Percentiles rank a stretch among this genome's conserved stretches.
phyloP scores from a whole-genome alignment of 2,888 invertebrate genomes.

The Rhamphomyia laevipes region DNA sequence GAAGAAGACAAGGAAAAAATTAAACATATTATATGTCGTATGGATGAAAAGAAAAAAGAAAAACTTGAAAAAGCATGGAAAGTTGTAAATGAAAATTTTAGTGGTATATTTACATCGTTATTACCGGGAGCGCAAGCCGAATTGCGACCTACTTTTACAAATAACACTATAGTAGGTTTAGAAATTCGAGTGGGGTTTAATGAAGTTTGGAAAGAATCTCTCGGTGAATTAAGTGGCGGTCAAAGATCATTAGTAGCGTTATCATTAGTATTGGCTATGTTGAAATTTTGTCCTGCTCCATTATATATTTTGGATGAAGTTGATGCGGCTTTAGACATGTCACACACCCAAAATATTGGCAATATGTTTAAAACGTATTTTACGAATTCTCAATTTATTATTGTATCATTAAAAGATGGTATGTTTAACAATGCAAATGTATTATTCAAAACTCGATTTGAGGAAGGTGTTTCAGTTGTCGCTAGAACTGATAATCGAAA shows the following conservation, averaged over 20 bases:
- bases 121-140: conserved; percentile 84
- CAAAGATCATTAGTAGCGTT: conserved; percentile 93
- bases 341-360: conserved; percentile 98
- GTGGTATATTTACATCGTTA: conserved; percentile 83
- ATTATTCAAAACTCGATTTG: conserved; percentile 84
- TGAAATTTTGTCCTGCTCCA: conserved; percentile 95
- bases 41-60: conserved; percentile 84
- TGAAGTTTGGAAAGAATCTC: conserved; percentile 88
- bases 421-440: conserved; percentile 99
- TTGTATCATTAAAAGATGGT: conserved; percentile 96
- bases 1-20: conserved; percentile 64
- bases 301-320: conserved; percentile 98
- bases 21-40: conserved; percentile 63
- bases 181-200: conserved; percentile 90
- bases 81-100: conserved; percentile 85
- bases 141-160: conserved; percentile 49
- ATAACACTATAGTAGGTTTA: conserved; percentile 58
- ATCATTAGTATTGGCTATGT: conserved; percentile 89
- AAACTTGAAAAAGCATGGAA: conserved; percentile 73
- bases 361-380: conserved; percentile 87
- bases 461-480: conserved; percentile 89
- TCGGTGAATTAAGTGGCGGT: conserved; percentile 93
- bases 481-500: conserved; percentile 44
- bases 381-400: conserved; percentile 86
- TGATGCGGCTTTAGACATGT: conserved; percentile 94